Evolutionary conservation across 2,797 vertebrate species (phyloP).

Genomic region (Austrolebias charrua): DNA sequence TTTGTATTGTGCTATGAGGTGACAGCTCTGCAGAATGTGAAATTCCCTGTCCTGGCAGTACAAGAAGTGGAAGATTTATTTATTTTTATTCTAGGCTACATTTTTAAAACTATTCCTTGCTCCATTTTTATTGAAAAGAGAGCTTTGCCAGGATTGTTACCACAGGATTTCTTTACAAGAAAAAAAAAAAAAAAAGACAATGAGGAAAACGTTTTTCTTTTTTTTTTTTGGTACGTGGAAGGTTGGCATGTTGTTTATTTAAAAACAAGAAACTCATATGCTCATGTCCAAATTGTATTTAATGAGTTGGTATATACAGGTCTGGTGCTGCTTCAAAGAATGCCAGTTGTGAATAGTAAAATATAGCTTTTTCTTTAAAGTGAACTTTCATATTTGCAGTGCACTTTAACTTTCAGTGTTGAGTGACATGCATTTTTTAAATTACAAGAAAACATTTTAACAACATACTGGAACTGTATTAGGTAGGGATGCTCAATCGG

Average conservation of each 20-base stretch:
- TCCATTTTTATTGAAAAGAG: constrained; percentile 9
- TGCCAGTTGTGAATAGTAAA: not conserved
- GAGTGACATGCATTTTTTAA: not conserved
- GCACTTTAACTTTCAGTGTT: too few species aligned
- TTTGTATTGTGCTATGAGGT: constrained; percentile 55
- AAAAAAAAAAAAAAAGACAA: not conserved
- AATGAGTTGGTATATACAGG: not conserved
- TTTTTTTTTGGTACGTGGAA: not conserved
- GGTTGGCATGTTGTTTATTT: not conserved
- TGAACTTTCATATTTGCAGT: too few species aligned
- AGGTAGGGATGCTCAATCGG: too few species aligned
- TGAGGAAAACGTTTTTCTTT: not conserved
- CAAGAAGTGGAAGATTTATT: constrained; percentile 17
- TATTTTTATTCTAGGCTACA: constrained; percentile 22
- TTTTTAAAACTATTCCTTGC: constrained; percentile 18
- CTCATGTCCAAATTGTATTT: not conserved
- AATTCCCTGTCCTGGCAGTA: constrained; percentile 35
- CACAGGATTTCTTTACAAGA: not conserved
- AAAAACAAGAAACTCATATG: not conserved
- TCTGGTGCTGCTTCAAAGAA: not conserved
- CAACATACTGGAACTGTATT: not conserved
- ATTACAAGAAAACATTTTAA: not conserved
- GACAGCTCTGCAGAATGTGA: constrained; percentile 39
- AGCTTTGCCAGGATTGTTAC: not conserved
- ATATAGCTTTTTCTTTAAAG: too few species aligned